Base-by-base conservation (phyloP, 1,140 invertebrate genomes). In the Aphis craccivora region DNA sequence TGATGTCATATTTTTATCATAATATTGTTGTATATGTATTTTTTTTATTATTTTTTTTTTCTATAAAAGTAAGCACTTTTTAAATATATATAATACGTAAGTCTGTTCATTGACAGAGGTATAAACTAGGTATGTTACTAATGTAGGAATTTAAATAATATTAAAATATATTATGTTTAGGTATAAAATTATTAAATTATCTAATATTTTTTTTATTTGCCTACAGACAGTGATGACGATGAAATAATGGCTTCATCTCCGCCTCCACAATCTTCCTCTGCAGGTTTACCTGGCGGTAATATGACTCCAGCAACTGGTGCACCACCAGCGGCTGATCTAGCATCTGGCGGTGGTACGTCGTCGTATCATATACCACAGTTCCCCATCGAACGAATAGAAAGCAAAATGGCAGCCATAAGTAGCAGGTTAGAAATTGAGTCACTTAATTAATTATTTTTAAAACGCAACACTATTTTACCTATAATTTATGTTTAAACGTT, bases 291-390 rank as follows among this genome's bases (percentile, higher is more conserved):
- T 90, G 48, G 48, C 2, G 88, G 37, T 23, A 90, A 53, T 37
- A 37, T 89, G 48, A 89, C 37, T 90, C 53, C 89, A 53, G 67
- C 45, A 51, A 84, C 48, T n/a, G 81, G 43, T 40, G 67, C 23
- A 37, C 76, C 37, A 25, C n/a, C 23, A 30, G 43, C 45, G 43
- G 20, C n/a, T 6, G 91, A 93, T 30, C 5, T 55, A 40, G 25
- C 91, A 37, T 37, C 76, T 55, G 81, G 35, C 45, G 91, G 91
- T 40, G 48, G 91, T 40, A 48, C 81, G 35, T 98, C 98, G 20
- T 98, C 98, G 0, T 99, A 99, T 95, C 98, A 99, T 95, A 97
- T 99, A 30, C 98, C 98, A 0, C 98, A 99, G 95, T 99, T 99
- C 95, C 99, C 99, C 1, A 99, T 99, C 94, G 98, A 99, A 95